Conservation (phyloP, 2,888 invertebrate species). For the Eilema sororculum region DNA sequence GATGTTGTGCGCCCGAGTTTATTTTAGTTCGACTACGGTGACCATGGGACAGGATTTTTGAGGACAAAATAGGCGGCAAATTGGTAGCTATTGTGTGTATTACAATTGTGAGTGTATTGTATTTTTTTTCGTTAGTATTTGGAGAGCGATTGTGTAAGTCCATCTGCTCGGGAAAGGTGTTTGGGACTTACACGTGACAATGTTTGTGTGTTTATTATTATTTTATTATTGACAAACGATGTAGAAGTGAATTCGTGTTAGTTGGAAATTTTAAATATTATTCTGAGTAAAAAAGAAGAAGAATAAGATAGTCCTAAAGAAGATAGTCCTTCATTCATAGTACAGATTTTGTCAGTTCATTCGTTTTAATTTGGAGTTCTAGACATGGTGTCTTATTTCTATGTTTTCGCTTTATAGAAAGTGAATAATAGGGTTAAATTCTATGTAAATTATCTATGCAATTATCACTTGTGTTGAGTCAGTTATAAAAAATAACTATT, state of each 20-base stretch:
- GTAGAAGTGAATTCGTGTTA: background rate
- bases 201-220: background rate
- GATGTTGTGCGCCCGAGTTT: conserved; percentile 68
- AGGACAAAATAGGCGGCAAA: conserved; percentile 23
- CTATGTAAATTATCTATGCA: too few relatives aligned
- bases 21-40: conserved; percentile 50
- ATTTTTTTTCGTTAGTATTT: conserved; percentile 18
- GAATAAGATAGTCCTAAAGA: too few relatives aligned
- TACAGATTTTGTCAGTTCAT: too few relatives aligned
- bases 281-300: background rate
- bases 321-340: too few relatives aligned
- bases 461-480: too few relatives aligned
- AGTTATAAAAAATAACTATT: too few relatives aligned
- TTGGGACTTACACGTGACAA: background rate
- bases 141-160: conserved; percentile 5
- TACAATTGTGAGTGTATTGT: conserved; percentile 8
- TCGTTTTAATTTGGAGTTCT: too few relatives aligned
- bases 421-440: too few relatives aligned
- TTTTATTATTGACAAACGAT: background rate
- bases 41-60: conserved; percentile 19
- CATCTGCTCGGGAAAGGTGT: conserved; percentile 24
- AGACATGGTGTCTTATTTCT: too few relatives aligned
- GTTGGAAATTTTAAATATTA: background rate
- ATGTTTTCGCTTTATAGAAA: too few relatives aligned
- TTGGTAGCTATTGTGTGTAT: conserved; percentile 18